Conservation (phyloP, 2,113 vertebrate genomes). For the Solenodon paradoxus region DNA sequence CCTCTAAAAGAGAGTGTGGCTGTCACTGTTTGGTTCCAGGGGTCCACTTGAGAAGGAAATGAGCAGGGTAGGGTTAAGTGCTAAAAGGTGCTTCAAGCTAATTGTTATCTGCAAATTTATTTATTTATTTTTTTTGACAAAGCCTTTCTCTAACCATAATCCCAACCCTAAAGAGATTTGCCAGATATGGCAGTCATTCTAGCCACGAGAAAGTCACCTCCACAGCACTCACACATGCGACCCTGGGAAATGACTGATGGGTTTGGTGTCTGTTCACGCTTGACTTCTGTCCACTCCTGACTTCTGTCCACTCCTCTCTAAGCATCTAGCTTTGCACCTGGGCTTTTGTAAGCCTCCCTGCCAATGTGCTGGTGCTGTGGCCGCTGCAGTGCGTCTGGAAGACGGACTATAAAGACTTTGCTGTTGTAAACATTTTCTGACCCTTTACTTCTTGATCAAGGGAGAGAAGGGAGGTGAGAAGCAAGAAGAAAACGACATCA, state of each 20-base stretch:
- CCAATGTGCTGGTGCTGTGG: background rate
- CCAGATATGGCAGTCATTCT: background rate
- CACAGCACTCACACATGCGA: rapidly evolving
- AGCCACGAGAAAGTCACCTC: background rate
- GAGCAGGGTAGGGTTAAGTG: background rate
- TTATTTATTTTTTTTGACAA: background rate
- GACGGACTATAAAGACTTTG: background rate
- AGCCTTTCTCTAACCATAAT: background rate
- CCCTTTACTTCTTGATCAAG: background rate
- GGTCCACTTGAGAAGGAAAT: background rate
- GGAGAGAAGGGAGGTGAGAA: background rate
- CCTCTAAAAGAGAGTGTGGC: background rate
- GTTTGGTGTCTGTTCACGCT: rapidly evolving
- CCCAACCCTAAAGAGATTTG: too few species aligned
- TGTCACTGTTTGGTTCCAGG: background rate
- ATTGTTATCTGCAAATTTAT: background rate
- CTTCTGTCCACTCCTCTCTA: background rate
- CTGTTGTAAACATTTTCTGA: background rate
- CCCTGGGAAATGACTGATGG: rapidly evolving
- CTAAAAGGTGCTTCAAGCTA: background rate
- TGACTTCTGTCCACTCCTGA: background rate
- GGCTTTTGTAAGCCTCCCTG: background rate
- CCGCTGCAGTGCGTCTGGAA: background rate
- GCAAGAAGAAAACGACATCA: background rate
- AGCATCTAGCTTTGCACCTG: background rate